These are phyloP conservation scores for Caenorhabditis remanei DNA, from an alignment of 1,140 invertebrate species.

Conservation along the genomic window DNA sequence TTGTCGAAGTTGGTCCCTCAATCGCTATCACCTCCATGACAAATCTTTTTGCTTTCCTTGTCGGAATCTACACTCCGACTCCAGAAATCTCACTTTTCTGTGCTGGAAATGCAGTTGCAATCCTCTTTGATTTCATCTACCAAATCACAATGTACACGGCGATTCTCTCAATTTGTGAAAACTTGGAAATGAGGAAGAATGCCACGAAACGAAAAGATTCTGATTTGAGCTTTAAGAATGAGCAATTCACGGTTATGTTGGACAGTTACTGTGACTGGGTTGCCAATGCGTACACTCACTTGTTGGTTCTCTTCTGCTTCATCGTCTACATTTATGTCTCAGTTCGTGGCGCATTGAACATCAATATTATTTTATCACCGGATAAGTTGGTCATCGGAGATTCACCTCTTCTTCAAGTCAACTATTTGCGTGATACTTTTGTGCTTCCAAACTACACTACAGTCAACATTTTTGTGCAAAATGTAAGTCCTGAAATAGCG, in stretches of 20 bases:
- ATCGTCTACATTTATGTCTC: slow-evolving; percentile 73
- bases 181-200: slow-evolving; percentile 64
- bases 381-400: slow-evolving; percentile 77
- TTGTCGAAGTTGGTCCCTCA: slow-evolving; percentile 71
- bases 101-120: slow-evolving; percentile 71
- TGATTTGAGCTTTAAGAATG: slow-evolving; percentile 38
- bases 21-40: slow-evolving; percentile 73
- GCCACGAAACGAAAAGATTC: slow-evolving; percentile 56
- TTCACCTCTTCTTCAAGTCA: slow-evolving; percentile 74
- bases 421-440: slow-evolving; percentile 69
- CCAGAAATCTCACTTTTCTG: slow-evolving; percentile 73
- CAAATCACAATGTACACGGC: slow-evolving; percentile 71
- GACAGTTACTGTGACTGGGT: slow-evolving; percentile 64
- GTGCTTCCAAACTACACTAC: slow-evolving; percentile 71
- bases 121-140: slow-evolving; percentile 72
- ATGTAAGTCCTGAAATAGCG: slow-evolving; percentile 55
- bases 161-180: slow-evolving; percentile 64
- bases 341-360: slow-evolving; percentile 70
- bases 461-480: slow-evolving; percentile 70
- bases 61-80: slow-evolving; percentile 74
- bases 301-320: slow-evolving; percentile 71
- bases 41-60: slow-evolving; percentile 71
- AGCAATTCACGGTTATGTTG: slow-evolving; percentile 33
- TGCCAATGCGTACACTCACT: slow-evolving; percentile 70
- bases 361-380: slow-evolving; percentile 73